A percentile compares a stretch with the other conserved stretches of the same genome.
Evolutionary conservation across 2,888 invertebrate species (phyloP).

Genomic region (Brachyopa scutellaris): DNA sequence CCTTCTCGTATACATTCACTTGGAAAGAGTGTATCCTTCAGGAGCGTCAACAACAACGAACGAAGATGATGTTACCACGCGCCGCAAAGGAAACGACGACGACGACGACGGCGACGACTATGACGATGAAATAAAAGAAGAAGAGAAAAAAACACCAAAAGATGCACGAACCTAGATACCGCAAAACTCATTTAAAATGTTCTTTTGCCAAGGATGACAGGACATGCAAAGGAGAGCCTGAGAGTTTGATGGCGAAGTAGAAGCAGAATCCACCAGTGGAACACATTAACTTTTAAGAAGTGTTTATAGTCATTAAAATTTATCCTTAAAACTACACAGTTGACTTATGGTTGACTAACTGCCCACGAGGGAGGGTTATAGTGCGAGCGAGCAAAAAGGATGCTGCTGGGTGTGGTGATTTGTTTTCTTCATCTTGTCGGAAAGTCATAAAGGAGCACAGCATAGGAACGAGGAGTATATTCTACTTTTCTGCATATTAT

Average conservation of each 20-base stretch:
- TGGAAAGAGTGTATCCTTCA: slow-evolving; percentile 30
- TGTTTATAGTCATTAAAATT: slow-evolving; percentile 73
- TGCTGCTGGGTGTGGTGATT: slow-evolving; percentile 50
- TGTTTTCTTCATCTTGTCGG: slow-evolving; percentile 29
- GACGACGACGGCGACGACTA: too few species aligned
- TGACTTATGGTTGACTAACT: slow-evolving; percentile 71
- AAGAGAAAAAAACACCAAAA: slow-evolving; percentile 19
- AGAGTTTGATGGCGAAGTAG: too few species aligned
- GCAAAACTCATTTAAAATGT: slow-evolving; percentile 59
- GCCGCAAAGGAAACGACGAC: not conserved
- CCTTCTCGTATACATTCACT: not conserved
- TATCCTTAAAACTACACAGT: slow-evolving; percentile 66
- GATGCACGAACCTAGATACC: slow-evolving; percentile 57
- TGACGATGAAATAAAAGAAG: not conserved
- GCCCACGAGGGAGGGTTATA: slow-evolving; percentile 52
- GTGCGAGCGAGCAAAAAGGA: not conserved
- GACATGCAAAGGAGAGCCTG: slow-evolving; percentile 38
- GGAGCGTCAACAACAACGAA: slow-evolving; percentile 52
- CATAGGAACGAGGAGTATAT: not conserved
- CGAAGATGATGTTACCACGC: slow-evolving; percentile 5
- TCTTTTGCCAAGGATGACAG: slow-evolving; percentile 43
- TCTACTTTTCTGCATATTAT: slow-evolving; percentile 66
- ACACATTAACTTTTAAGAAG: slow-evolving; percentile 72
- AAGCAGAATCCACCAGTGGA: slow-evolving; percentile 30
- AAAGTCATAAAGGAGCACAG: slow-evolving; percentile 49